These are phyloP conservation scores for Cancer borealis DNA, from an alignment of 2,888 invertebrate genomes.

Conservation along the genomic window DNA sequence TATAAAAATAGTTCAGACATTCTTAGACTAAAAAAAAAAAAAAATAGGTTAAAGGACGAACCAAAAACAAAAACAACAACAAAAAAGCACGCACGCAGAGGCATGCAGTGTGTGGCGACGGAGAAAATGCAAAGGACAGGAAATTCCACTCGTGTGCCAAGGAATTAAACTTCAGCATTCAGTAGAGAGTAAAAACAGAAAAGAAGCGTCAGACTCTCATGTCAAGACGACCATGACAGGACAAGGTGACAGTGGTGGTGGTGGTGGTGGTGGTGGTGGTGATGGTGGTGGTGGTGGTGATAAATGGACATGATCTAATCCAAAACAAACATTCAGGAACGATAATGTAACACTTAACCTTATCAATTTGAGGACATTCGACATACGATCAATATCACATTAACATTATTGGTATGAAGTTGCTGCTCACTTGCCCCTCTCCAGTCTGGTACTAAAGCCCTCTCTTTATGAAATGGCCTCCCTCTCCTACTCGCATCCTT, in stretches of 20 bases:
- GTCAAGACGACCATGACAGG: not conserved
- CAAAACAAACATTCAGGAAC: not conserved
- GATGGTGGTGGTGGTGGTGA: not conserved
- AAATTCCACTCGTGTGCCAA: constrained; percentile 43
- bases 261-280: not conserved
- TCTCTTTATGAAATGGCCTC: not conserved
- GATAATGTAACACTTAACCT: not conserved
- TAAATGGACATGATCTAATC: not conserved
- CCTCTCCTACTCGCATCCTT: not conserved
- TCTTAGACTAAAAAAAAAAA: not conserved
- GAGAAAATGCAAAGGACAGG: constrained; percentile 12
- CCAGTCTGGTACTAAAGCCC: not conserved
- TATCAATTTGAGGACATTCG: not conserved
- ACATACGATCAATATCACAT: not conserved
- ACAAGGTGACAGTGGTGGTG: not conserved
- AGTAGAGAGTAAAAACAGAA: not conserved
- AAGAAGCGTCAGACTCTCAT: not conserved
- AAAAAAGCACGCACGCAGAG: no score
- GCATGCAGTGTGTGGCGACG: not conserved
- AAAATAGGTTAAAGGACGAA: no score
- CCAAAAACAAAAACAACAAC: no score
- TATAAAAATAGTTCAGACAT: not conserved
- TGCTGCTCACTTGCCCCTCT: not conserved
- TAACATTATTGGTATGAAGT: not conserved
- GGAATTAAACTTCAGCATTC: not conserved